Evolutionary conservation across 1,140 invertebrate genomes (phyloP), one percentile per base, ranked within the genome.

Genomic region (Trissolcus basalis): DNA sequence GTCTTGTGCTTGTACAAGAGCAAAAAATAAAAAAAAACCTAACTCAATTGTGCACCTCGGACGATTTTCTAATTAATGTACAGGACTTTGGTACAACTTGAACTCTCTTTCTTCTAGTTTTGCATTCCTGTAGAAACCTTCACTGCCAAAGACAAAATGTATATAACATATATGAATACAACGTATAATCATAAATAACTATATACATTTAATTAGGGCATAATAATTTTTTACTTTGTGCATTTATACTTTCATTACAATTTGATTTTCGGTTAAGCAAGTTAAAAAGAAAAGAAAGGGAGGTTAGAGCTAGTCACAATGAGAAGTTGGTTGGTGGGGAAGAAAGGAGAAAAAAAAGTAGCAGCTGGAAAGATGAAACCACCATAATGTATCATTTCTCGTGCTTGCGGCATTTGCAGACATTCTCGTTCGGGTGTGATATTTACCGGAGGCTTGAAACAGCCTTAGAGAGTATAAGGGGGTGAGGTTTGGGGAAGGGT

Each of bases 321-420:
- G 63, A 58, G 58, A 68, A 54, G 61, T 68, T 48, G 63, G 44
- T 61, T 13, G 43, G 36, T 16, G 61, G 13, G 27, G 58, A 47
- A 67, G 44, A 49, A n/a, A 4, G 45, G 54, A 54, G 61, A 59
- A 51, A 27, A 27, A 75, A 75, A 51, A 70, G 65, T 44, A 70
- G 36, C 51, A 41, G 15, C 6, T 39, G 8, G 53, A 58, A 36
- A 27, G 44, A 36, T 59, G 47, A n/a, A 36, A 77, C 39, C 60
- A 71, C 65, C 55, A 64, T 80, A 77, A 80, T 80, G 74, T 74
- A 80, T 80, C 78, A 80, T 77, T 77, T 68, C 56, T 69, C 65
- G 53, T 65, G 63, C 65, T 64, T 61, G 73, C 69, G 65, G 69
- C 69, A 75, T 78, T 78, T 71, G 60, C 70, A 71, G 76, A 78